phyloP scores from a whole-genome alignment of 2,888 invertebrate genomes.

The Saturnia pavonia region DNA sequence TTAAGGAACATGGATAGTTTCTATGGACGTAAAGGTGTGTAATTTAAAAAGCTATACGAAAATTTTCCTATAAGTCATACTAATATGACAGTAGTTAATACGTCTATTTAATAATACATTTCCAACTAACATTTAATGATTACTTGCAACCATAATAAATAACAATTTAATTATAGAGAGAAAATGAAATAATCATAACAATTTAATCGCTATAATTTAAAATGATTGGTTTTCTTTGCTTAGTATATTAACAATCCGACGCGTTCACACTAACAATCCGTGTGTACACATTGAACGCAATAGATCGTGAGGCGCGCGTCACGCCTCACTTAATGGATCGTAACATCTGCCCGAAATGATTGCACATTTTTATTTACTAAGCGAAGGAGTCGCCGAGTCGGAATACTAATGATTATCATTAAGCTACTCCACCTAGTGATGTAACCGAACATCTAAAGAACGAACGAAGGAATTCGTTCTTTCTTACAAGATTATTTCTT shows the following conservation, averaged over 20 bases:
- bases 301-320: slow-evolving; percentile 30
- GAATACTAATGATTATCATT: slow-evolving; percentile 57
- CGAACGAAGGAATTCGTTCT: not conserved
- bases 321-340: slow-evolving; percentile 47
- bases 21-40: too few relatives aligned
- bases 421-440: slow-evolving; percentile 26
- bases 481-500: not conserved
- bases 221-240: not conserved
- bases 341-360: slow-evolving; percentile 52
- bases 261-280: not conserved
- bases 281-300: slow-evolving; percentile 15
- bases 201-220: too few relatives aligned
- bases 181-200: too few relatives aligned
- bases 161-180: too few relatives aligned
- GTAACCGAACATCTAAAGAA: not conserved
- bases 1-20: too few relatives aligned
- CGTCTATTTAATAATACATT: too few relatives aligned
- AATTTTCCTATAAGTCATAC: too few relatives aligned
- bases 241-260: not conserved
- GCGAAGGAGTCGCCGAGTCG: slow-evolving; percentile 31
- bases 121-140: too few relatives aligned
- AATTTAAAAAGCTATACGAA: too few relatives aligned
- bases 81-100: too few relatives aligned
- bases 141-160: too few relatives aligned
- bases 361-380: slow-evolving; percentile 60